Conservation (phyloP, 2,113 vertebrate species). For the Pelecanus crispus region DNA sequence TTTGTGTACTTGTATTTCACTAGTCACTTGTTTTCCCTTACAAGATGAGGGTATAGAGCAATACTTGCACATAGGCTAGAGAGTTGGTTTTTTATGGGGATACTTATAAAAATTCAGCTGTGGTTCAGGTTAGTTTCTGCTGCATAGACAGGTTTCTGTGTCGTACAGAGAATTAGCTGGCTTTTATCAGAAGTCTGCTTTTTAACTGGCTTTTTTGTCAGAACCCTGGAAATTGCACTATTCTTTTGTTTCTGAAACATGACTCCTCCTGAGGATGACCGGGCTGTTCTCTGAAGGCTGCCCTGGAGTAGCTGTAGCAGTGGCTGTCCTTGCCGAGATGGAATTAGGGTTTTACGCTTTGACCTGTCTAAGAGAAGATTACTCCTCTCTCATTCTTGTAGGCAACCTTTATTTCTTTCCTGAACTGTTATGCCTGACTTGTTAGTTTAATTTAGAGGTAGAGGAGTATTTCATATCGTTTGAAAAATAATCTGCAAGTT, state of each 20-base stretch:
- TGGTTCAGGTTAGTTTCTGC: background rate
- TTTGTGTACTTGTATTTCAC: accelerated
- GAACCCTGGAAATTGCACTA: background rate
- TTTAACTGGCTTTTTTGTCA: background rate
- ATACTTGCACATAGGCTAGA: accelerated
- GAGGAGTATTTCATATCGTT: background rate
- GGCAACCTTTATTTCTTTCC: background rate
- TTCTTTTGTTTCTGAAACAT: background rate
- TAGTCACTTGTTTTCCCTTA: accelerated
- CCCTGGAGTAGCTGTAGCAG: background rate
- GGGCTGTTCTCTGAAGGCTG: background rate
- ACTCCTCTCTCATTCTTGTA: background rate
- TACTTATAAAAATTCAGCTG: accelerated
- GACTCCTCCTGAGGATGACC: background rate
- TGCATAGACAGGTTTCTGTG: background rate
- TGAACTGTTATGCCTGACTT: background rate
- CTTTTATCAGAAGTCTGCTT: background rate
- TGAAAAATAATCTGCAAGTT: background rate
- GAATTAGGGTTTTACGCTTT: background rate
- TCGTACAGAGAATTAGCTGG: background rate
- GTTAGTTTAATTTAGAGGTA: background rate
- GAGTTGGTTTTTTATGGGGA: background rate
- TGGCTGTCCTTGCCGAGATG: background rate
- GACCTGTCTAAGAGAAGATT: background rate
- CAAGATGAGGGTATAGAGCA: accelerated